Conservation (phyloP, 2,113 vertebrate genomes). For the Lophochroa leadbeateri region DNA sequence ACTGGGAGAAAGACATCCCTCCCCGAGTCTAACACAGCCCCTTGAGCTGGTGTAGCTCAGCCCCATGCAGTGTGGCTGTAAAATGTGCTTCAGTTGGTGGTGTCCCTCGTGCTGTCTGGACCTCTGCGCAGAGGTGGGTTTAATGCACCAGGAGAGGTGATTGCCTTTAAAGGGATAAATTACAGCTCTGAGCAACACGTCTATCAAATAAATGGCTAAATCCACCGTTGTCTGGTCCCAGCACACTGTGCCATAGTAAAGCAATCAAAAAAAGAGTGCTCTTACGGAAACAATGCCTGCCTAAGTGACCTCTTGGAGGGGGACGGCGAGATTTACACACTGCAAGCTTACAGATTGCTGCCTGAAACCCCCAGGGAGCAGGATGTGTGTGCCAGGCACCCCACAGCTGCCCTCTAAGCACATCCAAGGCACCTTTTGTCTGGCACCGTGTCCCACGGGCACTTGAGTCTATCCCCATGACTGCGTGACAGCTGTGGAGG, state of each 20-base stretch:
- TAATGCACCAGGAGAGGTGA: background rate
- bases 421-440: background rate
- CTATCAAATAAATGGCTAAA: background rate
- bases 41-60: background rate
- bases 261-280: background rate
- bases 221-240: background rate
- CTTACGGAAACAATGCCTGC: background rate
- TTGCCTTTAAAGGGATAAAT: background rate
- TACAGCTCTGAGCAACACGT: background rate
- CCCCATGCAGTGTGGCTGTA: background rate
- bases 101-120: accelerated
- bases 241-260: background rate
- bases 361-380: background rate
- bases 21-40: background rate
- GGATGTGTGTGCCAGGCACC: accelerated
- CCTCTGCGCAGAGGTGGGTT: background rate
- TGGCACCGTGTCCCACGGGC: accelerated
- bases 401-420: accelerated
- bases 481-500: accelerated
- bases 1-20: background rate
- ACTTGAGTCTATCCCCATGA: background rate
- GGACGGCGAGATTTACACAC: background rate
- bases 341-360: background rate
- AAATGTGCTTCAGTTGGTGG: accelerated
- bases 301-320: background rate